These are phyloP conservation scores for Junonia oenone DNA, from an alignment of 2,888 invertebrate genomes.

Conservation along the genomic window DNA sequence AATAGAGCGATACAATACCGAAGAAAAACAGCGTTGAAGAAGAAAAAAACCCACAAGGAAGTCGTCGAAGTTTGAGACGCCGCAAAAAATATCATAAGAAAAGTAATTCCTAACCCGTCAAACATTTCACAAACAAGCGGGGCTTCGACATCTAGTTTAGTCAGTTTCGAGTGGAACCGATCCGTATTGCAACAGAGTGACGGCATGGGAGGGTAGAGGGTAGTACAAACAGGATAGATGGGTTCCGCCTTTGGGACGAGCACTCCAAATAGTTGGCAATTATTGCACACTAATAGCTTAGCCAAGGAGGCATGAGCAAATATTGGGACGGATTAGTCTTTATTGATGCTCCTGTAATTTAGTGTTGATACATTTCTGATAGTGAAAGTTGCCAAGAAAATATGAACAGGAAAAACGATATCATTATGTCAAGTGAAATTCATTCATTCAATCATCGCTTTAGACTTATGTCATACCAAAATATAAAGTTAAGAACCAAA, in stretches of 20 bases:
- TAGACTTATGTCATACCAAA: too few species aligned
- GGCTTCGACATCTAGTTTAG: conserved; percentile 27
- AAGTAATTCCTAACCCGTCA: conserved; percentile 66
- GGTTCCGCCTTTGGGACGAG: too few species aligned
- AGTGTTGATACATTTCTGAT: too few species aligned
- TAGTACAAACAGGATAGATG: too few species aligned
- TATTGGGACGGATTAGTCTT: conserved; percentile 41
- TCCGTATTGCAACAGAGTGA: conserved; percentile 44
- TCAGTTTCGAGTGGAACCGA: conserved; percentile 47
- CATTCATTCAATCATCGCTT: too few species aligned
- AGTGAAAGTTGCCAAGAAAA: neutral
- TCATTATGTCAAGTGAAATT: too few species aligned
- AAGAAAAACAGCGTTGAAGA: conserved; percentile 11
- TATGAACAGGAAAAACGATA: neutral
- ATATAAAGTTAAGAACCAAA: too few species aligned
- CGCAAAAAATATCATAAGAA: conserved; percentile 36
- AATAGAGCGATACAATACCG: neutral
- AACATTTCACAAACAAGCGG: conserved; percentile 66
- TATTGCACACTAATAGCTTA: conserved; percentile 45
- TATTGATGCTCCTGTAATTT: neutral
- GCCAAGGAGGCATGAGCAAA: conserved; percentile 39
- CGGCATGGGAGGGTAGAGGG: neutral
- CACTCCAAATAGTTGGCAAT: conserved; percentile 34
- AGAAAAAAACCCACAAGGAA: conserved; percentile 9
- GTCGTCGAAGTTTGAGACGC: conserved; percentile 5